Base-by-base conservation (phyloP, 2,797 vertebrate genomes). In the Chelon labrosus region DNA sequence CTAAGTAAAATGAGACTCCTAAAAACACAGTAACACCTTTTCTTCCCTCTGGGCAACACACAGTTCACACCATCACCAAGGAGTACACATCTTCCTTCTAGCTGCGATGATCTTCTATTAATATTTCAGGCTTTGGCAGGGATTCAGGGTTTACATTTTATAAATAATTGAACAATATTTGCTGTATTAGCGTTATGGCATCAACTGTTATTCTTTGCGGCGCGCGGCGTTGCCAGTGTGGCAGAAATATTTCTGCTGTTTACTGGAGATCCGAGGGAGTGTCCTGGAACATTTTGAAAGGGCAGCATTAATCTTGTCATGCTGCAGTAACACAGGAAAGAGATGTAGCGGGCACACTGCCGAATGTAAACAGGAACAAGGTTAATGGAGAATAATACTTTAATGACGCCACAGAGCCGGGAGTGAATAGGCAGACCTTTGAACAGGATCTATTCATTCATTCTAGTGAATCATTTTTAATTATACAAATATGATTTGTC, bases 261-360 rank as follows among this genome's bases (percentile, higher is more conserved):
- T 69, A 22, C 60, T 17, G 65, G 65, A 78, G 80, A 73, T 87
- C 49, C 61, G 73, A 73, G 70, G 85, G 85, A 88, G 86, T 65
- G 83, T 88, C 80, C 87, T 42, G 72, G 77, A 81, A 88, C 82
- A 80, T 85, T 85, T 57, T 73, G 66, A 88, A 86, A 90, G 86
- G 88, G 82, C 77, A 77, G 62, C 84, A 89, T 92, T 90, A 86
- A 88, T 91, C 88, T 82, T 74, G 64, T 68, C 61, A 25, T n/a
- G 13, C 63, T 49, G 84, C 79, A 58, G 62, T 47, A 80, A 83
- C 73, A 73, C 55, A 41, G 66, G 57, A 65, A 69, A 65, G 62
- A 70, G 68, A 67, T 63, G 72, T 62, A 41, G 46, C 2, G 59
- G 66, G 53, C 1, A 54, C 70, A 58, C 68, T 19, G 60, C n/a